Conservation (phyloP, 2,797 vertebrate species). For the Parambassis ranga region DNA sequence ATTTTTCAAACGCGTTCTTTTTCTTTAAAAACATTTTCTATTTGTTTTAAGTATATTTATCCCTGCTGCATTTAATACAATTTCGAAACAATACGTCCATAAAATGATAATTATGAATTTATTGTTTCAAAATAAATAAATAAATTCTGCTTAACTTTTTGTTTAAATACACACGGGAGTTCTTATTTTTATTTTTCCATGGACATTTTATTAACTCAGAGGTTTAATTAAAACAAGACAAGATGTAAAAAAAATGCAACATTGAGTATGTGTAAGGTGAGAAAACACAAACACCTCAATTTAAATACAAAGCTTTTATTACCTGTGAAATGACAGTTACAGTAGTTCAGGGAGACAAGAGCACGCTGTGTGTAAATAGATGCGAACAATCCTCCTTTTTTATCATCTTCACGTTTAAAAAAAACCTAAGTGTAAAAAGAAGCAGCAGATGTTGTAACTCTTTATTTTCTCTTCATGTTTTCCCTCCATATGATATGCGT, state of each 20-base stretch:
- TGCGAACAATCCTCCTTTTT: conserved; percentile 23
- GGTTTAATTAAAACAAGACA: too few relatives aligned
- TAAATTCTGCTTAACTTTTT: background rate
- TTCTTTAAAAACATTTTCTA: background rate
- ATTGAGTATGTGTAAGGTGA: too few relatives aligned
- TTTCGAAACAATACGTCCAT: too few relatives aligned
- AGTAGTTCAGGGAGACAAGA: background rate
- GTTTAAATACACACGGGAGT: conserved; percentile 1
- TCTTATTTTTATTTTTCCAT: background rate
- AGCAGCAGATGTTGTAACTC: background rate
- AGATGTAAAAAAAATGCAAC: too few relatives aligned
- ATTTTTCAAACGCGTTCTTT: rapidly evolving
- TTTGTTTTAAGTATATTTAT: too few relatives aligned
- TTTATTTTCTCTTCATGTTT: background rate
- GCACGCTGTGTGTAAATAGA: conserved; percentile 63
- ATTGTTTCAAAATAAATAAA: background rate
- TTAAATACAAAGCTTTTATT: conserved; percentile 76
- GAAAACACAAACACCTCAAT: conserved; percentile 33
- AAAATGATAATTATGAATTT: too few relatives aligned
- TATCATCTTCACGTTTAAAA: background rate
- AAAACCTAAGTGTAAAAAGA: background rate
- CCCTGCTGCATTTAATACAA: too few relatives aligned
- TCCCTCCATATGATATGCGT: conserved; percentile 57
- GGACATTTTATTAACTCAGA: background rate
- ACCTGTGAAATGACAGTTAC: conserved; percentile 35